Evolutionary conservation across 2,888 invertebrate species (phyloP), one percentile per base, ranked within the genome.

Genomic region (Drosophila borborema): DNA sequence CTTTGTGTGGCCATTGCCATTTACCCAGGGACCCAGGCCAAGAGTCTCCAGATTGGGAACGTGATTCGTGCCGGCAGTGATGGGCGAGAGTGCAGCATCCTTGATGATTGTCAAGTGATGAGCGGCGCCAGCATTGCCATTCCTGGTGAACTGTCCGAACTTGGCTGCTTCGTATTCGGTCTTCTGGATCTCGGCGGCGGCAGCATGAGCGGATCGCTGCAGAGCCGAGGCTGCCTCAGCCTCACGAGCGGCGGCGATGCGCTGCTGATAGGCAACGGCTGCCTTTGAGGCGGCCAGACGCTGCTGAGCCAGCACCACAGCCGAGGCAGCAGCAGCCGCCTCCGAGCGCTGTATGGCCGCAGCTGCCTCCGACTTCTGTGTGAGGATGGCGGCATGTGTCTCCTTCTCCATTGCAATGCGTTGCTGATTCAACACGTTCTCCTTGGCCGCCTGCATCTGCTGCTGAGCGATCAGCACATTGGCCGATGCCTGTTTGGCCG

Each of bases 331-430:
- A 20, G 95, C 94, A 0, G 95, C 94, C 0, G 96, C 95, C 80
- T 95, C 95, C 0, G 95, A 95, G 10, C 96, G 94, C 72, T 96
- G 96, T 16, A 95, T 94, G 5, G 96, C 94, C 4, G 96, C 95
- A 62, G 95, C 95, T 77, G 96, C 95, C 93, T 96, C 94, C 74
- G 96, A 95, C 68, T 94, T 95, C 82, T 94, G 95, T 3, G 94
- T 95, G 0, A 95, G 93, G 55, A 95, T 94, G 1, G 95, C 95
- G 0, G 96, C 96, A 9, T 95, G 95, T 0, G 96, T 95, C 89
- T 96, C 96, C 89, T 96, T 96, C n/a, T 95, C 95, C 79, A 95
- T 95, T 43, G 96, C 96, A 38, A 96, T 93, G 78, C 95, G 95
- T 88, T 96, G 96, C 74, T 96, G 96, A 80, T 95, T 94, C 8